A percentile compares a stretch with the other conserved stretches of the same genome.
These are phyloP conservation scores for Oryzias melastigma DNA, from an alignment of 2,113 vertebrate species.

Conservation along the genomic window DNA sequence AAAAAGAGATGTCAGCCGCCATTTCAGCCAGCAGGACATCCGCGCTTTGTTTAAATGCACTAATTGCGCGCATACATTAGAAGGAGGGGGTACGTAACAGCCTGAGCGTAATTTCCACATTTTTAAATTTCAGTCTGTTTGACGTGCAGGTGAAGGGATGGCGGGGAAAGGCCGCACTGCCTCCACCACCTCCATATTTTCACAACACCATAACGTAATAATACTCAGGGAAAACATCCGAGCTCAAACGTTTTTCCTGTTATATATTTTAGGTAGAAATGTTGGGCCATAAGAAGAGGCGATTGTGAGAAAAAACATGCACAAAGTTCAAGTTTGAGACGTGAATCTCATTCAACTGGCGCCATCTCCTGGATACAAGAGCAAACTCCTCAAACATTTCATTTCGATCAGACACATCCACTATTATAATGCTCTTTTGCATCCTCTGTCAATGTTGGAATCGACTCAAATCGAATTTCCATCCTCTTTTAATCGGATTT, in stretches of 20 bases:
- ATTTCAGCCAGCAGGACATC: slow-evolving; percentile 83
- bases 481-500: neutral
- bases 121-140: slow-evolving; percentile 72
- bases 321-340: neutral
- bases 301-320: no score
- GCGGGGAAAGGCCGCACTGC: slow-evolving; percentile 43
- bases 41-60: slow-evolving; percentile 83
- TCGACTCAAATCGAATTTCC: no score
- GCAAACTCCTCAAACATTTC: neutral
- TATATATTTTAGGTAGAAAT: neutral
- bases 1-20: slow-evolving; percentile 83
- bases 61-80: slow-evolving; percentile 81
- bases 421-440: no score
- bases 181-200: slow-evolving; percentile 65
- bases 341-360: slow-evolving; percentile 74
- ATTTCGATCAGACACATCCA: no score
- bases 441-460: no score
- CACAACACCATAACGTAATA: slow-evolving; percentile 68
- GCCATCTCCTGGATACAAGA: slow-evolving; percentile 87
- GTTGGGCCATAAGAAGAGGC: neutral
- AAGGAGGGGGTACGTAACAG: slow-evolving; percentile 50
- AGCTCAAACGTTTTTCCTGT: neutral
- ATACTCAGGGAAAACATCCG: slow-evolving; percentile 27
- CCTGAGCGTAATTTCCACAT: slow-evolving; percentile 73
- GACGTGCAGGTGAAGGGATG: slow-evolving; percentile 71